Evolutionary conservation across 2,888 invertebrate genomes (phyloP), one percentile per base, ranked within the genome.

Genomic region (Ochlodes sylvanus): DNA sequence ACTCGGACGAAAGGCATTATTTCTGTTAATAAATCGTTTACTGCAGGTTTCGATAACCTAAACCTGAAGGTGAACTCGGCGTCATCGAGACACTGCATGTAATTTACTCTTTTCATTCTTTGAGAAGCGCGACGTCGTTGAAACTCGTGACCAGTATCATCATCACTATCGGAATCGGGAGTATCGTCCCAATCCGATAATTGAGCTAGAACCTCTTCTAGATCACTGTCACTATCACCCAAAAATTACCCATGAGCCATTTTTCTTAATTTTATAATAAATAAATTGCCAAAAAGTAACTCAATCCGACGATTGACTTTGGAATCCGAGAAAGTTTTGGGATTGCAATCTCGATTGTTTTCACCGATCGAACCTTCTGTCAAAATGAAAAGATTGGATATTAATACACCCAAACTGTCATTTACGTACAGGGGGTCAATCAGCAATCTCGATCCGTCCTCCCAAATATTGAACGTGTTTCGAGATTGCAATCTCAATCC

Each of bases 61-160:
- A 66, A 66, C 14, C 66, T 66, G 17, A 66, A 66, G 4, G 60
- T 66, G 17, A 66, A 75, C 73, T 70, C 74, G 4, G 71, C 70
- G 12, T 71, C 71, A 56, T 70, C 60, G 5, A 71, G 57, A 44
- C 65, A 64, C 34, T 63, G 68, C 71, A 70, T 68, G 55, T 70
- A 68, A 50, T 71, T 71, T 14, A 69, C 60, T n/a, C 69, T 62
- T 58, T 52, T 65, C 12, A 69, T 61, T 60, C 52, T 58, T 21
- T 44, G 38, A 21, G 47, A 34, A 19, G 56, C 15, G 2, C 42
- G 41, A 7, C 52, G 21, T 15, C 41, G 38, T 15, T 34, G 34
- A 34, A 34, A 34, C 9, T 7, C 19, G 9, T 38, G 12, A 15
- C 41, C 57, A 10, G 12, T 12, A 50, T 2, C 10, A 32, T 68